Base-by-base conservation (phyloP, 2,113 vertebrate species). In the Passer montanus region DNA sequence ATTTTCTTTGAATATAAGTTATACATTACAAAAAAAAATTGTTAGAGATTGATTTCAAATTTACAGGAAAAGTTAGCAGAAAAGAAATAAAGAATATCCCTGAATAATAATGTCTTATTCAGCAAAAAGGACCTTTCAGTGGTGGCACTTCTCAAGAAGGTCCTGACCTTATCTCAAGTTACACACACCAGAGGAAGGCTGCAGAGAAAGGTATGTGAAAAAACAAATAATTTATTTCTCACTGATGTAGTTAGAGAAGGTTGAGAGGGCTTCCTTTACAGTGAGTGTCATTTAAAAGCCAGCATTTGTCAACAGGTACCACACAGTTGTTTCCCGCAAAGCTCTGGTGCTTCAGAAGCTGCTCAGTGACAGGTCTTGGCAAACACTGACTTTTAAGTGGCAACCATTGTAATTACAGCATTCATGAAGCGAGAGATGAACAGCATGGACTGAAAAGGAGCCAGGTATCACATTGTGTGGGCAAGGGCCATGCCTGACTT, bases 41-140 rank as follows among this genome's bases (percentile, higher is more conserved):
- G 16, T 81, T 73, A 77, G 10, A 67, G 56, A 60, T 67, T 70
- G 59, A 70, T 90, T 95, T 93, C 84, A 95, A 93, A 93, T 37
- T 56, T 49, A 20, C 18, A 84, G 11, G n/a, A 91, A 95, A n/a
- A n/a, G 27, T 73, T 94, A 58, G 49, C 30, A 37, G 59, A 84
- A 15, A 67, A 84, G 62, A 46, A 87, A 52, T 55, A 70, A 28
- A 37, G 28, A 31, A 56, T 22, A 67, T 33, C 6, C 7, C 28
- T 33, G 31, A 75, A 81, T 66, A 60, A 43, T 28, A 5, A 69
- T 43, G 7, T 53, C 77, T 88, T 59, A 60, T 21, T 39, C 37
- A 26, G n/a, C 37, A 89, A 50, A 41, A 94, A 60, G 27, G 26
- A 18, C 12, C 13, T 60, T 93, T 69, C 46, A 53, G 10, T 84